These are phyloP conservation scores for Cerastis leucographa DNA, from an alignment of 2,888 invertebrate genomes.

Conservation along the genomic window DNA sequence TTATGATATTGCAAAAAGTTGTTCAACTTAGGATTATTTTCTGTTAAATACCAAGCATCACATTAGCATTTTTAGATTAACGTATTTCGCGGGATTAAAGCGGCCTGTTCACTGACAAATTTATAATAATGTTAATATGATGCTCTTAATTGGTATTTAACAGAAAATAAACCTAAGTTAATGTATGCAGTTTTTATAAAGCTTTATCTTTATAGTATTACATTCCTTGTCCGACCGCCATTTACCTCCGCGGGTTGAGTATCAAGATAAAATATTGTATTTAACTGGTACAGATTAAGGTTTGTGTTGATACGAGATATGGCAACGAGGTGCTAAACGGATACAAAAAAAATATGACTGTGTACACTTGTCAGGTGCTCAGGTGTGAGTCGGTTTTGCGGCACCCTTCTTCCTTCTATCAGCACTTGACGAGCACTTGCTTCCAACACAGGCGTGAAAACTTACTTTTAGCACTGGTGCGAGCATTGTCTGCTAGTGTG, in stretches of 20 bases:
- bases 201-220: constrained; percentile 31
- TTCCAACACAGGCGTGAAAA: not conserved
- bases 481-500: not conserved
- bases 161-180: constrained; percentile 33
- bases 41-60: too few relatives aligned
- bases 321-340: constrained; percentile 52
- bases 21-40: too few relatives aligned
- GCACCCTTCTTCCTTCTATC: too few relatives aligned
- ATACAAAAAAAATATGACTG: constrained; percentile 21
- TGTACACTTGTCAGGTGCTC: constrained; percentile 19
- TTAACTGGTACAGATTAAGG: constrained; percentile 46
- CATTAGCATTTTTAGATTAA: constrained; percentile 60
- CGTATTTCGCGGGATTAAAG: constrained; percentile 27
- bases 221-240: constrained; percentile 21
- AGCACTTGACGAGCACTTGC: too few relatives aligned
- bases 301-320: constrained; percentile 56
- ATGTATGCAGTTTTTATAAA: constrained; percentile 33
- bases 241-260: constrained; percentile 22
- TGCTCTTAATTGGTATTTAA: constrained; percentile 53
- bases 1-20: constrained; percentile 38
- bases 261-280: constrained; percentile 51
- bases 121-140: constrained; percentile 58
- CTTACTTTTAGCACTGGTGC: not conserved
- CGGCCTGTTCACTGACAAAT: constrained; percentile 10
- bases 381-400: not conserved